Evolutionary conservation across 2,113 vertebrate species (phyloP), one percentile per base, ranked within the genome.

Genomic region (Ginglymostoma cirratum): DNA sequence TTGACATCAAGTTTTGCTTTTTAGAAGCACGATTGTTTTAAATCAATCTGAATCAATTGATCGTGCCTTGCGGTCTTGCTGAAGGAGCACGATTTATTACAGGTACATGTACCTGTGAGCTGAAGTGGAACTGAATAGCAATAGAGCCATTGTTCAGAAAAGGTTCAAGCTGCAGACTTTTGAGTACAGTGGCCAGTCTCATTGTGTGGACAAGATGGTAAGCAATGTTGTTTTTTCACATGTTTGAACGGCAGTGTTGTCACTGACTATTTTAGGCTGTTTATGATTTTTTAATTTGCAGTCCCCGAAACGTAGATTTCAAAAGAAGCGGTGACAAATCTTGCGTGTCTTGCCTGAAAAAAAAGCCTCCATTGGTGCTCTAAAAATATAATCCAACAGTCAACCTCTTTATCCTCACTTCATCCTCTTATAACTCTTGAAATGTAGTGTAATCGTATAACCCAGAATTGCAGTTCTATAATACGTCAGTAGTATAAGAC

Each of bases 371-470:
- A 52, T 34, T 95, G 42, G 67, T 72, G 42, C 42, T 76, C 94
- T 76, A 34, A 95, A 95, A 95, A 95, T 72, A 90, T 45, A 95
- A 93, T 17, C 30, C 45, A 48, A 17, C 67, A 95, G 69, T 95
- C 19, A 17, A 76, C 72, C 72, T 89, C 27, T 42, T 61, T 30
- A 89, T 95, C 94, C 48, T 76, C 45, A 34, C 42, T 94, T 95
- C 94, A 95, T 95, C 94, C 94, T 69, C 66, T 94, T 72, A 95
- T 52, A 72, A 52, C 45, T 61, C 45, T 95, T 30, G 48, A 95
- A 95, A 27, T 48, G 67, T 27, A 95, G 94, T 34, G 52, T 95
- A 95, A 95, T 95, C 94, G 72, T 95, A 76, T 72, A 95, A 95
- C 69, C 42, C 66, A 48, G 45, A 72, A 76, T 72, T 95, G 69